Evolutionary conservation across 2,797 vertebrate species (phyloP).

Genomic region (Alcedo quadribrachys): DNA sequence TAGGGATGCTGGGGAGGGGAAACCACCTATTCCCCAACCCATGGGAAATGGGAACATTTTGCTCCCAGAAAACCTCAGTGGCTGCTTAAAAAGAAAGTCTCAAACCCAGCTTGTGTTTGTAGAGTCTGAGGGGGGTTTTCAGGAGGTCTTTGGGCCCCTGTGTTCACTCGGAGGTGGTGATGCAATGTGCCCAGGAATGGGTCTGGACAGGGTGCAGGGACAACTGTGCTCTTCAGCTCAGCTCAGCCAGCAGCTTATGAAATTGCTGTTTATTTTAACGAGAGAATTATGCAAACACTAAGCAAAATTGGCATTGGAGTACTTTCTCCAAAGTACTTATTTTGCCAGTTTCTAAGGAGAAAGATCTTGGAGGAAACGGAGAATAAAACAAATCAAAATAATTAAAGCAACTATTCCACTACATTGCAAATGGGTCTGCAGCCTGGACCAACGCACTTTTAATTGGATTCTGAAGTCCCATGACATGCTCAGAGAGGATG

Average conservation of each 20-base stretch:
- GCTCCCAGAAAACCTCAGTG: not conserved
- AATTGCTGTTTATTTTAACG: not conserved
- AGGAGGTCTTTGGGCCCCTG: not conserved
- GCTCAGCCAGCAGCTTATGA: not conserved
- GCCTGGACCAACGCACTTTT: not conserved
- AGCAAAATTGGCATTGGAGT: not conserved
- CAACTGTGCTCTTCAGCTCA: not conserved
- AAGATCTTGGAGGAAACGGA: not conserved
- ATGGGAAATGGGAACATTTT: not conserved
- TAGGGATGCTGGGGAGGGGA: not conserved
- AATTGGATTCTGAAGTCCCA: not conserved
- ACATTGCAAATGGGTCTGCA: not conserved
- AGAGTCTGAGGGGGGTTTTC: not conserved
- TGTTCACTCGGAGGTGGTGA: accelerated
- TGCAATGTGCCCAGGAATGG: not conserved
- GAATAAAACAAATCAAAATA: not conserved
- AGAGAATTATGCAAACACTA: not conserved
- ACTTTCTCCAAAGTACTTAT: not conserved
- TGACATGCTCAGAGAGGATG: accelerated
- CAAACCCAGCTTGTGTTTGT: not conserved
- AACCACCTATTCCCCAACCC: not conserved
- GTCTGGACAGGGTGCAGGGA: accelerated
- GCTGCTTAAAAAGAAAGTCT: not conserved
- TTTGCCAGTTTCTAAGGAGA: not conserved
- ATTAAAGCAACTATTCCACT: not conserved